These are phyloP conservation scores for Xiphorhynchus erythropygius DNA, from an alignment of 2,797 vertebrate species.

Conservation along the genomic window DNA sequence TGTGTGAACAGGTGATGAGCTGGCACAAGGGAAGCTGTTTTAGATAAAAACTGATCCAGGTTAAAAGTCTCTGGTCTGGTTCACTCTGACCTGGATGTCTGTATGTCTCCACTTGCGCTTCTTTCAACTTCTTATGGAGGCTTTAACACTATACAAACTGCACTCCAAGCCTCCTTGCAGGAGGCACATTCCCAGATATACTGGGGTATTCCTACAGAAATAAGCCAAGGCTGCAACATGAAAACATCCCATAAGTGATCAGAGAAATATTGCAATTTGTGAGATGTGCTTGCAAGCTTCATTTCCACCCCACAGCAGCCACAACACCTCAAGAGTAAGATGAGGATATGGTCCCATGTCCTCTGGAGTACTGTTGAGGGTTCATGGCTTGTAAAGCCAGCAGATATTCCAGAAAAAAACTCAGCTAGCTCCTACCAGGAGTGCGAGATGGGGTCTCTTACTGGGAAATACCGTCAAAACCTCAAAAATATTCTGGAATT, in stretches of 20 bases:
- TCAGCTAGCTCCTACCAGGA: background rate
- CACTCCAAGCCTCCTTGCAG: background rate
- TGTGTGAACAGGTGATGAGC: rapidly evolving
- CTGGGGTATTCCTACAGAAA: background rate
- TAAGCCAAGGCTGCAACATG: background rate
- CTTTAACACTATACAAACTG: background rate
- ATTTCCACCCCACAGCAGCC: background rate
- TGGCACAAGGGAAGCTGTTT: background rate
- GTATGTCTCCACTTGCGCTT: background rate
- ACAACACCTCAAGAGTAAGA: background rate
- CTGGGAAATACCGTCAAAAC: background rate
- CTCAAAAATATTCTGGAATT: background rate
- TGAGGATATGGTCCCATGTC: background rate
- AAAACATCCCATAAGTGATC: background rate
- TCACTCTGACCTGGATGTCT: background rate
- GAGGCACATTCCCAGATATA: background rate
- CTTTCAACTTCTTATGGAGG: background rate
- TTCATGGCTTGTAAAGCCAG: background rate
- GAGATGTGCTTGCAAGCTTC: background rate
- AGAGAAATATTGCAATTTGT: background rate
- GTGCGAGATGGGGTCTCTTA: background rate
- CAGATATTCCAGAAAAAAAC: background rate
- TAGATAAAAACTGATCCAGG: background rate
- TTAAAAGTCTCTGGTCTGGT: background rate
- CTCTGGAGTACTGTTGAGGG: background rate